Base-by-base conservation (phyloP, 2,888 invertebrate genomes). In the Lepidocyrtoides sp. region DNA sequence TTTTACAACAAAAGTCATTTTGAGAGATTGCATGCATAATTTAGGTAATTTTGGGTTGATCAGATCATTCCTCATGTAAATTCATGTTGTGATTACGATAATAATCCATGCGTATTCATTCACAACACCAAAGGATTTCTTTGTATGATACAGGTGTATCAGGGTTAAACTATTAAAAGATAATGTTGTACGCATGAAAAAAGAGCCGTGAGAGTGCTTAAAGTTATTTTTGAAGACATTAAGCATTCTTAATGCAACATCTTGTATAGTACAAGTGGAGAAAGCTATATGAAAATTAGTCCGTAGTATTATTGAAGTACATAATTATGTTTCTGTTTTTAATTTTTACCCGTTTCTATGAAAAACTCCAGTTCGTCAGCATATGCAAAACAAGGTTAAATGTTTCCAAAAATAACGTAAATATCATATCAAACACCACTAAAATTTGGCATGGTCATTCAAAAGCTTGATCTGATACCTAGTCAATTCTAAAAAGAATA, bases 41-140 rank as follows among this genome's bases (percentile, higher is more conserved):
- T 48, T 77, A 72, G 17, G 32, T 36, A 44, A 77, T 77, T 77
- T 51, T 51, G 7, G n/a, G 26, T 51, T 8, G 51, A 77, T 48
- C 77, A 77, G 77, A 51, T 77, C 7, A 4, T 77, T 75, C 29
- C 20, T 14, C 48, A n/a, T 12, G 51, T 51, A 77, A 77, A 10
- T 29, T 77, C 77, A 77, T 29, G 26, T n/a, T n/a, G 51, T 51
- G 77, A 77, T 77, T 51, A 77, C 77, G 77, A 77, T 51, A 26
- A 44, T 75, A n/a, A 23, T 60, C 60, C 26, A 23, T 60, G 2
- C 23, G 12, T 17, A 17, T 17, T 36, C 23, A 7, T n/a, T n/a
- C n/a, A n/a, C n/a, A n/a, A n/a, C n/a, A n/a, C n/a, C n/a, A n/a
- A n/a, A n/a, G n/a, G n/a, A n/a, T n/a, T n/a, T n/a, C n/a, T n/a